These are phyloP conservation scores for Callimorpha dominula DNA, from an alignment of 2,888 invertebrate species.

Conservation along the genomic window DNA sequence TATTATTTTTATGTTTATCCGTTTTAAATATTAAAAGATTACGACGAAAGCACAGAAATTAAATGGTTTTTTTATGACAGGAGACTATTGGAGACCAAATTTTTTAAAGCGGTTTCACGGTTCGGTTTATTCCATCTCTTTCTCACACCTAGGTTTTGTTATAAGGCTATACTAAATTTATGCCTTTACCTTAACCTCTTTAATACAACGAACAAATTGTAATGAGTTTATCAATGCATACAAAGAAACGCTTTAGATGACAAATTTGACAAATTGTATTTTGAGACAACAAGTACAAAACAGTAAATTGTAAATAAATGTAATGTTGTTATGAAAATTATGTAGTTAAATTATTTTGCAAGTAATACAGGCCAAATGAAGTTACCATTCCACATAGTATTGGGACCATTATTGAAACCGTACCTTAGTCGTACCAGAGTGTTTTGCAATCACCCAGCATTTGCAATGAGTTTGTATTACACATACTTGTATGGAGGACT, in stretches of 20 bases:
- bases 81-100: no score
- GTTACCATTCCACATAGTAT: slow-evolving; percentile 67
- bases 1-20: no score
- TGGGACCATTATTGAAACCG: slow-evolving; percentile 68
- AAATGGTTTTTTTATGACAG: no score
- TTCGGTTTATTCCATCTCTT: no score
- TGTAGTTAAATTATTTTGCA: neutral
- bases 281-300: neutral
- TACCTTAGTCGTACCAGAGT: slow-evolving; percentile 60
- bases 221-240: neutral
- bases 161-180: no score
- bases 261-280: neutral
- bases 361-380: slow-evolving; percentile 64
- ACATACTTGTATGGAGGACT: slow-evolving; percentile 68
- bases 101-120: no score
- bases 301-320: neutral
- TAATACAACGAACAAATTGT: no score
- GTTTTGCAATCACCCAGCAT: slow-evolving; percentile 68
- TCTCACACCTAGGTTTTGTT: no score
- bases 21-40: no score
- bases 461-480: slow-evolving; percentile 64
- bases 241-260: neutral
- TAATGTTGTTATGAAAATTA: neutral
- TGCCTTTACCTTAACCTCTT: no score
- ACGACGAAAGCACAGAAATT: no score